Conservation (phyloP, 2,888 invertebrate genomes). For the Synanthedon andrenaeformis region DNA sequence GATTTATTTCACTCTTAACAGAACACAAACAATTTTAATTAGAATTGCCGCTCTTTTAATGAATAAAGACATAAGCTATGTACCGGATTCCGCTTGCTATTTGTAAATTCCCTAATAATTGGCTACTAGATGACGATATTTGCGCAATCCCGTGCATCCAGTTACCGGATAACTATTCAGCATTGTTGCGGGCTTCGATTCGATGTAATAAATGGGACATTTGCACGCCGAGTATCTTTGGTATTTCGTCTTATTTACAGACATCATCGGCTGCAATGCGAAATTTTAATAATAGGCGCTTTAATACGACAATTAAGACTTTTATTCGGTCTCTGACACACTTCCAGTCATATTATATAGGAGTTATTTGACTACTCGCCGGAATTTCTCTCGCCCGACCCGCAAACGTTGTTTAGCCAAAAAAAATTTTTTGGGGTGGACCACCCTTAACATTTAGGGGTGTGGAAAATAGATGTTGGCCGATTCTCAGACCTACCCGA, state of each 20-base stretch:
- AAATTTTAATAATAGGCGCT: too few relatives aligned
- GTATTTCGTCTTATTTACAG: neutral
- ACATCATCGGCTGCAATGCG: too few relatives aligned
- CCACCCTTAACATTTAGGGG: too few relatives aligned
- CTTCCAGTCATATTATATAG: too few relatives aligned
- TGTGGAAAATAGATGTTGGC: too few relatives aligned
- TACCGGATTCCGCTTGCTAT: slow-evolving; percentile 33
- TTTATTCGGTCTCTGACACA: too few relatives aligned
- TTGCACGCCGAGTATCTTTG: neutral
- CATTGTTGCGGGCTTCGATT: neutral
- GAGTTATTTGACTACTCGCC: too few relatives aligned
- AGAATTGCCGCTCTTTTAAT: slow-evolving; percentile 39
- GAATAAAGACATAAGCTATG: slow-evolving; percentile 51
- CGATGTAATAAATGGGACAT: neutral
- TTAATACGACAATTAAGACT: too few relatives aligned
- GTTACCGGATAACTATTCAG: slow-evolving; percentile 3
- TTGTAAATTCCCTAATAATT: slow-evolving; percentile 45
- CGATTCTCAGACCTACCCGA: too few relatives aligned
- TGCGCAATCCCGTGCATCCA: slow-evolving; percentile 29
- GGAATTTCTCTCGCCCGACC: too few relatives aligned
- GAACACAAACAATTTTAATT: slow-evolving; percentile 52
- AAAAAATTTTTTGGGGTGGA: too few relatives aligned
- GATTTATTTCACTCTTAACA: slow-evolving; percentile 43
- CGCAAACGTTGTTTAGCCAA: too few relatives aligned
- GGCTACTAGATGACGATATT: slow-evolving; percentile 47